These are phyloP conservation scores for Prinia subflava DNA, from an alignment of 2,113 vertebrate genomes.

Conservation along the genomic window DNA sequence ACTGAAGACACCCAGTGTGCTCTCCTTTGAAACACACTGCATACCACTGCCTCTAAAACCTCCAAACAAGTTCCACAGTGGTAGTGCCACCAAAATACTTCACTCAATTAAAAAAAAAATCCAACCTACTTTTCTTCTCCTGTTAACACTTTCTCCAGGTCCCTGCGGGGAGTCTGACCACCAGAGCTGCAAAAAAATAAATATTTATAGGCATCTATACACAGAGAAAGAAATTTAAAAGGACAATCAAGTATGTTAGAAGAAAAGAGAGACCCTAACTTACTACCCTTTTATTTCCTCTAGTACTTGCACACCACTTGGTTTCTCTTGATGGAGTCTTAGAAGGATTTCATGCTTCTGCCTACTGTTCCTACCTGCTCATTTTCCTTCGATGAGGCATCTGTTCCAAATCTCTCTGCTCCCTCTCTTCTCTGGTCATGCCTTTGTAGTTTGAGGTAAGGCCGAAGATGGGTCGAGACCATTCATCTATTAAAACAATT, in stretches of 20 bases:
- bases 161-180: constrained; percentile 94
- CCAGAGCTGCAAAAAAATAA: constrained; percentile 79
- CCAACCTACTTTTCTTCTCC: constrained; percentile 93
- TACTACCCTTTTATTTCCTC: not conserved
- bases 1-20: not conserved
- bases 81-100: not conserved
- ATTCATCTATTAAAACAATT: constrained; percentile 82
- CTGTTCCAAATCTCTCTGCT: constrained; percentile 96
- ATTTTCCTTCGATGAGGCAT: constrained; percentile 91
- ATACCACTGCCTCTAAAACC: not conserved
- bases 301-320: not conserved
- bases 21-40: not conserved
- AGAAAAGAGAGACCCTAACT: not conserved
- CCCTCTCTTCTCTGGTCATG: constrained; percentile 96
- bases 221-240: not conserved
- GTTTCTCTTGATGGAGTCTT: not conserved
- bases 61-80: not conserved
- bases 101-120: not conserved
- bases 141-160: constrained; percentile 96
- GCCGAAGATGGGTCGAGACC: constrained; percentile 97
- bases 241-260: not conserved
- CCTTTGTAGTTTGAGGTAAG: constrained; percentile 97
- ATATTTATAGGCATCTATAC: not conserved
- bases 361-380: constrained; percentile 78
- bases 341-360: not conserved